Conservation (phyloP, 2,888 invertebrate genomes). For the Protodeltote pygarga region DNA sequence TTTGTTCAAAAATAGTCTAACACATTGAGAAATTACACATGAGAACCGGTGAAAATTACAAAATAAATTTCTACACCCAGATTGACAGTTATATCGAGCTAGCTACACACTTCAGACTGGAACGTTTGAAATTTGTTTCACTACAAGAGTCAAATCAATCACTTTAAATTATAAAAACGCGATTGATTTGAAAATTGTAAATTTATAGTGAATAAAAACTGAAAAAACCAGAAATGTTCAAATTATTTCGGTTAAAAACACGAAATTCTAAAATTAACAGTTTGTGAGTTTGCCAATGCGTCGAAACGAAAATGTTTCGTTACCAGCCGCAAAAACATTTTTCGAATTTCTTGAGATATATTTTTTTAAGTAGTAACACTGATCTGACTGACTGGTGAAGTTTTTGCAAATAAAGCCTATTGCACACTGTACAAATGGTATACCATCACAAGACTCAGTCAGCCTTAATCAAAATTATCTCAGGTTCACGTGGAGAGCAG, state of each 20-base stretch:
- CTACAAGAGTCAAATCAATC: slow-evolving; percentile 82
- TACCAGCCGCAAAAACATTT: slow-evolving; percentile 53
- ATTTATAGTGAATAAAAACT: slow-evolving; percentile 50
- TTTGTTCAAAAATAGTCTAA: slow-evolving; percentile 78
- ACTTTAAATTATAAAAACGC: slow-evolving; percentile 62
- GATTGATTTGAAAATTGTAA: slow-evolving; percentile 63
- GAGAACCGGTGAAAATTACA: slow-evolving; percentile 86
- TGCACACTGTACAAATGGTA: too few relatives aligned
- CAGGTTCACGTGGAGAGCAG: too few relatives aligned
- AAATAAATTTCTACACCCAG: slow-evolving; percentile 86
- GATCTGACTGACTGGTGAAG: background rate
- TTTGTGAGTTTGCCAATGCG: slow-evolving; percentile 70
- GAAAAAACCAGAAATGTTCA: slow-evolving; percentile 61
- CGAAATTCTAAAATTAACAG: slow-evolving; percentile 70
- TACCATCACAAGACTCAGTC: too few relatives aligned
- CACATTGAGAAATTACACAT: slow-evolving; percentile 82
- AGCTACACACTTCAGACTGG: slow-evolving; percentile 86
- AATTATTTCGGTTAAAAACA: slow-evolving; percentile 77
- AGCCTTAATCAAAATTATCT: too few relatives aligned
- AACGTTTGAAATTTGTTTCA: slow-evolving; percentile 87
- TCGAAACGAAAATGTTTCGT: slow-evolving; percentile 60
- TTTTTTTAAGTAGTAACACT: background rate
- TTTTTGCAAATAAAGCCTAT: too few relatives aligned
- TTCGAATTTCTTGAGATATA: background rate
- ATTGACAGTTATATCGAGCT: slow-evolving; percentile 87